Conservation (phyloP, 92 coral and sea anemone species). For the Desmophyllum pertusum region DNA sequence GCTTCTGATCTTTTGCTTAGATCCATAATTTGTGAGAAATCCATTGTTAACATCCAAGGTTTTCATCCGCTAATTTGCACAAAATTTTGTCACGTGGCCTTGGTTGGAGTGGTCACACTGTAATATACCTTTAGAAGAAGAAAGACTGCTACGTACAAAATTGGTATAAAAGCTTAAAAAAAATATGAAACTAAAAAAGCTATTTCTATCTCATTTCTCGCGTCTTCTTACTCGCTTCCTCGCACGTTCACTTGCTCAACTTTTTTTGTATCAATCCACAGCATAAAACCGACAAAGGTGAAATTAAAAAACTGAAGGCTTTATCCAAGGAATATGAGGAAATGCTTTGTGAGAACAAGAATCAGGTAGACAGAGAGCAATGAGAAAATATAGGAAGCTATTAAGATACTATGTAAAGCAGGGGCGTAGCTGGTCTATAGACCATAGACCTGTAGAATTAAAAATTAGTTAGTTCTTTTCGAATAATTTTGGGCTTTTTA, state of each 20-base stretch:
- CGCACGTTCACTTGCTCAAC: background rate
- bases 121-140: too few species aligned
- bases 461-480: too few species aligned
- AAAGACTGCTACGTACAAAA: background rate
- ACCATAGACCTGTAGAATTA: too few species aligned
- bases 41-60: too few species aligned
- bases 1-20: too few species aligned
- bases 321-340: conserved; percentile 77
- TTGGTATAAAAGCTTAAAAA: too few species aligned
- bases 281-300: conserved; percentile 61
- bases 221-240: background rate
- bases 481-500: too few species aligned
- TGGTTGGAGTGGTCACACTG: too few species aligned
- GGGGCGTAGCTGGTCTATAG: too few species aligned
- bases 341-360: conserved; percentile 67
- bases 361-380: conserved; percentile 47
- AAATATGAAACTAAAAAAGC: background rate
- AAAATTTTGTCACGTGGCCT: too few species aligned
- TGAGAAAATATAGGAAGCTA: background rate
- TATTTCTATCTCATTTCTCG: background rate
- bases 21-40: too few species aligned
- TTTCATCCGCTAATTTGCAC: too few species aligned
- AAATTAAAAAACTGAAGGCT: conserved; percentile 73
- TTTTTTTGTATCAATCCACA: background rate
- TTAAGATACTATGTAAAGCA: background rate